phyloP scores from a whole-genome alignment of 1,140 invertebrate species.

The Drosophila trapezifrons region DNA sequence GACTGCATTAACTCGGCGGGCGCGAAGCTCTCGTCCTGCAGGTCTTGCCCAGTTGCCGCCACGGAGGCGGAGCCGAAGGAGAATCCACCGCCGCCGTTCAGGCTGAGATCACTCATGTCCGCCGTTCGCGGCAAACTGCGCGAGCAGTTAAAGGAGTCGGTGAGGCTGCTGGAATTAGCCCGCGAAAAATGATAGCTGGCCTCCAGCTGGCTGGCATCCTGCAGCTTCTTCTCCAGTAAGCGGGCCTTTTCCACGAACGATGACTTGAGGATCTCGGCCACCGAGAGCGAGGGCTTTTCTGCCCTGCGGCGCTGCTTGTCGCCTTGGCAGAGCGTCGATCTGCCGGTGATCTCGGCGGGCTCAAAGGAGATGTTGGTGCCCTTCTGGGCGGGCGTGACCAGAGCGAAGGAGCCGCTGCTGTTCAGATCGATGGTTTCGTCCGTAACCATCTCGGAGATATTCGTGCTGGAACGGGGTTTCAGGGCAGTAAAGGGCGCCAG shows the following conservation, averaged over 20 bases:
- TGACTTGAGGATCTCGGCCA: constrained; percentile 63
- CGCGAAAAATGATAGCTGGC: constrained; percentile 13
- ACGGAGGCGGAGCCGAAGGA: constrained; percentile 57
- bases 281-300: constrained; percentile 50
- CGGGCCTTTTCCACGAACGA: constrained; percentile 77
- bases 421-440: constrained; percentile 78
- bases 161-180: constrained; percentile 31
- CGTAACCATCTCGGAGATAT: constrained; percentile 73
- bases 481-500: not conserved
- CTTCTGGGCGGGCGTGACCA: constrained; percentile 39
- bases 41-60: constrained; percentile 20
- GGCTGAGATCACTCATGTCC: constrained; percentile 60
- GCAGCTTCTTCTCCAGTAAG: constrained; percentile 54
- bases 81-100: constrained; percentile 67
- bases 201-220: constrained; percentile 19
- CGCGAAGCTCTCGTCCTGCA: constrained; percentile 64
- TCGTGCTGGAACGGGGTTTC: constrained; percentile 42
- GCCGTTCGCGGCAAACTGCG: constrained; percentile 74
- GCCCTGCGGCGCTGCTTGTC: constrained; percentile 18
- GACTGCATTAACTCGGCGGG: constrained; percentile 79
- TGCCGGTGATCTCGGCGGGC: constrained; percentile 75
- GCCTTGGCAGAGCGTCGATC: constrained; percentile 62
- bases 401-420: constrained; percentile 46
- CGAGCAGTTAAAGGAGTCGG: constrained; percentile 55
- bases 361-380: constrained; percentile 70